Conservation (phyloP, 2,113 vertebrate species). For the Crotalus tigris region DNA sequence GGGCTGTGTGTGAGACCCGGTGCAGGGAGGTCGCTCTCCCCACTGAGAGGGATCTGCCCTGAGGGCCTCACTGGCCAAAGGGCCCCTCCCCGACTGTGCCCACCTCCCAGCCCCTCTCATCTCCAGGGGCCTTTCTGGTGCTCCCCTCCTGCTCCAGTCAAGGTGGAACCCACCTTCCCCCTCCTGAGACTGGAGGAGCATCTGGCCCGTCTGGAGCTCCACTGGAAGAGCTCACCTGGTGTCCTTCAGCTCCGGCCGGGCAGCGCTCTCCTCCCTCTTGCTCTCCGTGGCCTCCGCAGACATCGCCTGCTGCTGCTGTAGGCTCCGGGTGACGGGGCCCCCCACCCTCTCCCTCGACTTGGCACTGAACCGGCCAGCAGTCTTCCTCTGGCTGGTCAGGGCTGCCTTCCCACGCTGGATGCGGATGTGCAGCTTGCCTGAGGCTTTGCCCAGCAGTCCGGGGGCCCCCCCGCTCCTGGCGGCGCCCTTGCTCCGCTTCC, state of each 20-base stretch:
- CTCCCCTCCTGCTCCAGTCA: neutral
- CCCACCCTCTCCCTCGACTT: slow-evolving; percentile 74
- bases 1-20: too few species aligned
- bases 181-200: neutral
- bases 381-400: slow-evolving; percentile 71
- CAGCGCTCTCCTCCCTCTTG: slow-evolving; percentile 76
- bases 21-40: too few species aligned
- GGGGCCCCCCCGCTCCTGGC: slow-evolving; percentile 49
- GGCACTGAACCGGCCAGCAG: slow-evolving; percentile 69
- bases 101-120: neutral
- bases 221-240: slow-evolving; percentile 66
- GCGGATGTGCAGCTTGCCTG: slow-evolving; percentile 78
- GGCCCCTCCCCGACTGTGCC: neutral
- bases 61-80: neutral
- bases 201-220: neutral
- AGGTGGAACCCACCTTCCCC: neutral
- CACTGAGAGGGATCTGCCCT: neutral
- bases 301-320: slow-evolving; percentile 81
- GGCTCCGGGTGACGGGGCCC: slow-evolving; percentile 74
- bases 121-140: neutral
- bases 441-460: slow-evolving; percentile 72
- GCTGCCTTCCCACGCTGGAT: slow-evolving; percentile 77
- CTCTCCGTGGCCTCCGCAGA: slow-evolving; percentile 71
- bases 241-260: slow-evolving; percentile 81
- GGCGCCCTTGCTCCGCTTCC: slow-evolving; percentile 73